phyloP scores from a whole-genome alignment of 2,113 vertebrate species.

The Myodes glareolus region DNA sequence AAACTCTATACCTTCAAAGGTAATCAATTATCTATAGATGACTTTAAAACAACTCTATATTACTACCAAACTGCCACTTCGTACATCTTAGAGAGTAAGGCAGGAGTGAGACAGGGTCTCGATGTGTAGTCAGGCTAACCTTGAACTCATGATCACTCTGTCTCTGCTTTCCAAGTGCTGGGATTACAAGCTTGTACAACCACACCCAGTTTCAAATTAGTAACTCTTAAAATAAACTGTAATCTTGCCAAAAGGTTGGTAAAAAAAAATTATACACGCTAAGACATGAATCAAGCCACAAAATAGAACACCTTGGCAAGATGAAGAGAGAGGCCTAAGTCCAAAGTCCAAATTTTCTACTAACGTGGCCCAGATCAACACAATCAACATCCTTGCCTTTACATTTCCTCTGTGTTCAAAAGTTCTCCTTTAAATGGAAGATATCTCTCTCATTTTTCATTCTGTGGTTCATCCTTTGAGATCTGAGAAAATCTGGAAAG shows the following conservation, averaged over 20 bases:
- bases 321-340: constrained; percentile 62
- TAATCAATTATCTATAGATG: background rate
- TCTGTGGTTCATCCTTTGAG: constrained; percentile 56
- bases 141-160: background rate
- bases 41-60: constrained; percentile 61
- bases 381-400: constrained; percentile 39
- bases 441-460: constrained; percentile 41
- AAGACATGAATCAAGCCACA: constrained; percentile 78
- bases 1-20: constrained; percentile 69
- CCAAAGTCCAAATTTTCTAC: constrained; percentile 71
- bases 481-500: constrained; percentile 59
- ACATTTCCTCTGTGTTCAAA: constrained; percentile 66
- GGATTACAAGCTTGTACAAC: background rate
- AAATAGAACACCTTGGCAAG: constrained; percentile 74
- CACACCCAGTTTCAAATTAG: constrained; percentile 27
- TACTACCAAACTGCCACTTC: constrained; percentile 79
- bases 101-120: no score
- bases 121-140: background rate
- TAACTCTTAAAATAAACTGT: constrained; percentile 83
- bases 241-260: constrained; percentile 77
- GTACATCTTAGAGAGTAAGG: background rate
- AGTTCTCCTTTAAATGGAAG: background rate
- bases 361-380: background rate
- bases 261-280: constrained; percentile 81
- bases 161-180: background rate